Evolutionary conservation across 2,888 invertebrate species (phyloP).

Genomic region (Ecdyonurus torrentis): DNA sequence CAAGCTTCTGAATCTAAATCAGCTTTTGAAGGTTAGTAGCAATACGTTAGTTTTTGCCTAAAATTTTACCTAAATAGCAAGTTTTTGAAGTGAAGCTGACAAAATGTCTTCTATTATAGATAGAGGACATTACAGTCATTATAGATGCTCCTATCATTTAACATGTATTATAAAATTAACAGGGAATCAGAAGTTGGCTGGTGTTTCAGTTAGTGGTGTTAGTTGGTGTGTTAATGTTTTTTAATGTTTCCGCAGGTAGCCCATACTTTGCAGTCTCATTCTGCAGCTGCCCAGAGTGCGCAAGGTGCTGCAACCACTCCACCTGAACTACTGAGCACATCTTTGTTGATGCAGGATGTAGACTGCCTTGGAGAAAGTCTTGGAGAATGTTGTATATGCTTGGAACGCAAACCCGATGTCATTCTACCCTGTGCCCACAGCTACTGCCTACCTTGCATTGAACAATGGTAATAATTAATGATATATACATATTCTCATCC

Average conservation of each 20-base stretch:
- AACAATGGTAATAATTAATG: conserved; percentile 41
- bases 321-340: conserved; percentile 24
- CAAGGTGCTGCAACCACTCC: conserved; percentile 19
- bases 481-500: no score
- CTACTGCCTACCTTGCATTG: conserved; percentile 52
- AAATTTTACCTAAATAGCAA: not conserved
- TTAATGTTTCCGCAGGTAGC: conserved; percentile 17
- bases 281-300: conserved; percentile 21
- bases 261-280: conserved; percentile 34
- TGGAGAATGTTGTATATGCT: conserved; percentile 52
- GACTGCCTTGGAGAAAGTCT: conserved; percentile 21
- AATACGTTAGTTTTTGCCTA: no score
- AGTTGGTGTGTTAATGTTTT: no score
- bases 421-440: conserved; percentile 51
- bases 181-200: no score
- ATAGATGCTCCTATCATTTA: no score
- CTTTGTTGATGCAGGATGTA: conserved; percentile 22
- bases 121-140: no score
- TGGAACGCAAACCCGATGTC: conserved; percentile 49
- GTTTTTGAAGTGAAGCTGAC: not conserved
- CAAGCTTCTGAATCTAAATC: conserved; percentile 40
- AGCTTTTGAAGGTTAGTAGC: conserved; percentile 41
- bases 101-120: no score
- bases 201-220: no score
- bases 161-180: no score